A percentile compares a stretch with the other conserved stretches of the same genome.
Evolutionary conservation across 2,888 invertebrate genomes (phyloP).

Genomic region (Pammene fasciana): DNA sequence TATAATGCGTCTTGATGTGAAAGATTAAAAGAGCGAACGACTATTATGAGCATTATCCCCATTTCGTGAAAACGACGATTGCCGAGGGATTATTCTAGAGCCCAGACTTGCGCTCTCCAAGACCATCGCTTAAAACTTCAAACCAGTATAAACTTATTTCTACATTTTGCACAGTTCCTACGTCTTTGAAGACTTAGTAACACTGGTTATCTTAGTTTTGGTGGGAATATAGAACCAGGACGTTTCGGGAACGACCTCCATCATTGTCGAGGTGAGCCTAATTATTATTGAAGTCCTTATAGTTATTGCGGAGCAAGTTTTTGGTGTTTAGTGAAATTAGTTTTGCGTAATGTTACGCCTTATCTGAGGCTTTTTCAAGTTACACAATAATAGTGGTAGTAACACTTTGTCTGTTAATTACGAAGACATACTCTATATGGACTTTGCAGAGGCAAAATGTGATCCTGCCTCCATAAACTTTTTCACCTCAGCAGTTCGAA

Average conservation of each 20-base stretch:
- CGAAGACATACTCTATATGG: too few species aligned
- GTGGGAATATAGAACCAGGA: neutral
- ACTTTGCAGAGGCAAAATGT: too few species aligned
- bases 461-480: too few species aligned
- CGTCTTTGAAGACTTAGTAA: neutral
- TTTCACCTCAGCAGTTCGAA: too few species aligned
- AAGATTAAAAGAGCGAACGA: slow-evolving; percentile 52
- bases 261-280: slow-evolving; percentile 37
- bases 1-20: slow-evolving; percentile 41
- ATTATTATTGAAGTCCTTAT: slow-evolving; percentile 41
- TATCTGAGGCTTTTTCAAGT: neutral
- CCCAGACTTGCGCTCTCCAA: neutral
- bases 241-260: slow-evolving; percentile 38
- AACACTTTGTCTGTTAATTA: too few species aligned
- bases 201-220: neutral
- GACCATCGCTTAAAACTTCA: neutral
- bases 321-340: slow-evolving; percentile 34
- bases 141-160: neutral
- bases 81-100: slow-evolving; percentile 40
- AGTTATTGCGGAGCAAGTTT: slow-evolving; percentile 36
- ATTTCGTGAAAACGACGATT: slow-evolving; percentile 46
- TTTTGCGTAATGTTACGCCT: slow-evolving; percentile 15
- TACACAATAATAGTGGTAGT: too few species aligned
- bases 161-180: neutral
- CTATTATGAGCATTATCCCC: slow-evolving; percentile 53